Evolutionary conservation across 2,888 invertebrate genomes (phyloP).

Genomic region (Cancer borealis): DNA sequence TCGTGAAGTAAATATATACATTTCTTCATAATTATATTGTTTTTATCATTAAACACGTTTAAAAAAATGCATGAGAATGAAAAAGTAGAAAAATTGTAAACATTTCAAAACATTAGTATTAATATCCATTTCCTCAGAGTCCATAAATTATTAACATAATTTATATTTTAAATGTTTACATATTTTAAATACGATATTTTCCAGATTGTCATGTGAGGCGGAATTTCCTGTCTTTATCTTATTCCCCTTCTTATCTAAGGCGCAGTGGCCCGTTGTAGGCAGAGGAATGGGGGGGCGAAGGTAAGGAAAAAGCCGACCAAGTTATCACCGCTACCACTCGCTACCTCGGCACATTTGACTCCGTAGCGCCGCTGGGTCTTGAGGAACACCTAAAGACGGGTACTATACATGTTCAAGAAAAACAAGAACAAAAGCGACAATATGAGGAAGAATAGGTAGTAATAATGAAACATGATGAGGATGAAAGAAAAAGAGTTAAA

Average conservation of each 20-base stretch:
- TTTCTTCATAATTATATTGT: background rate
- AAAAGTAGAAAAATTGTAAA: background rate
- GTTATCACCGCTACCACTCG: slow-evolving; percentile 37
- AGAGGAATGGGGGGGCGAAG: background rate
- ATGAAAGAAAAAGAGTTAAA: background rate
- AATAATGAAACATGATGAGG: background rate
- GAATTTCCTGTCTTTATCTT: slow-evolving; percentile 49
- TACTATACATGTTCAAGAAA: background rate
- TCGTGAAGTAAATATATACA: background rate
- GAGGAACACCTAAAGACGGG: background rate
- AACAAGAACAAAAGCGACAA: background rate
- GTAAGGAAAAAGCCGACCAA: background rate
- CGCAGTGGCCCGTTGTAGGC: background rate
- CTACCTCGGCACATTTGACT: slow-evolving; percentile 11
- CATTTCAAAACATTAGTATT: background rate
- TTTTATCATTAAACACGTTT: background rate
- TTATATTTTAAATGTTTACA: background rate
- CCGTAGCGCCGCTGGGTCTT: background rate
- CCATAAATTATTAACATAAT: background rate
- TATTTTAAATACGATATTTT: background rate
- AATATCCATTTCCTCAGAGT: background rate
- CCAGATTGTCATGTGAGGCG: slow-evolving; percentile 22
- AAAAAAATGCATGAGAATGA: background rate
- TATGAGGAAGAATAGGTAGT: background rate
- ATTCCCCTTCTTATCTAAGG: slow-evolving; percentile 30